Base-by-base conservation (phyloP, 2,113 vertebrate species). In the Anguilla rostrata region DNA sequence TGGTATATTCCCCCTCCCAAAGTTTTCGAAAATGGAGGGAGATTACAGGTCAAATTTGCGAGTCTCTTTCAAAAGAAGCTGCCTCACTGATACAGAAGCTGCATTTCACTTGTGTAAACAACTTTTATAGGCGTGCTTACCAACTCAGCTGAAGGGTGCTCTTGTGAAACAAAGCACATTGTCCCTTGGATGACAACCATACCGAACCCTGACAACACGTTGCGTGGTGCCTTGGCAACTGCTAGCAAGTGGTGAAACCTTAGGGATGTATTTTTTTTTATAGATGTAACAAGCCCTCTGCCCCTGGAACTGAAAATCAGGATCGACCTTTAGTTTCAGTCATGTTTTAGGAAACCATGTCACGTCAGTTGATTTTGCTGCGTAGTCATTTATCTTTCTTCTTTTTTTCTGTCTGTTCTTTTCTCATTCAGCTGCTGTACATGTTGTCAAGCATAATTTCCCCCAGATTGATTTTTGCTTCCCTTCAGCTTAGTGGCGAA, bases 381-480 rank as follows among this genome's bases (percentile, higher is more conserved):
- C 40, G 41, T 81, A 43, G 20, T 43, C 80, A 26, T 26, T 43
- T 66, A 66, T 66, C 60, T 66, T 41, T 9, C 14, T 6, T 15
- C 41, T 84, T 53, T 53, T 46, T 43, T 12, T 34, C 12, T 26
- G 63, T 22, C 39, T 79, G 11, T 56, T 82, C 41, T 60, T 41
- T 57, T 40, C 86, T 83, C 18, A 66, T 53, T 83, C 49, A 43
- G 71, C n/a, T 86, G 26, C 85, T 49, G 80, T 83, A 86, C 56
- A 34, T 22, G 57, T 71, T 12, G n/a, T 57, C 81, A 63, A 83
- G 57, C 66, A 83, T 56, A 84, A 83, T 79, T 78, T 66, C 49
- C 26, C 82, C 46, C 81, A 60, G 39, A 83, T 79, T 79, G 86
- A 83, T 87, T 87, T 83, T 79, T 66, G 56, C 66, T 82, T 40